Evolutionary conservation across 92 coral and sea anemone species (phyloP).

Genomic region (Heliopora coerulea): DNA sequence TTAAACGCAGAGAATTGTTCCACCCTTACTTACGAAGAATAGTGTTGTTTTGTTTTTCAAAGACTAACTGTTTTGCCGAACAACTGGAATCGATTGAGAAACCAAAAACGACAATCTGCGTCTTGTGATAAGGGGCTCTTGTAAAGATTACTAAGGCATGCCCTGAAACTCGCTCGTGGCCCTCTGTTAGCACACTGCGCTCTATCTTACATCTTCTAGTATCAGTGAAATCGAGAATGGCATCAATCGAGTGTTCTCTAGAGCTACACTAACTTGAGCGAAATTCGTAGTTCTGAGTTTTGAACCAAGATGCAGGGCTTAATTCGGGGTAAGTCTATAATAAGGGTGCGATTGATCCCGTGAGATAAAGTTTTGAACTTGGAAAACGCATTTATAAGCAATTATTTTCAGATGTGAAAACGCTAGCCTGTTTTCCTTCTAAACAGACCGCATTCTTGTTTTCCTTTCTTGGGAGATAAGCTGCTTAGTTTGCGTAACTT

Average conservation of each 20-base stretch:
- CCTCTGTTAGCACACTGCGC: too few relatives aligned
- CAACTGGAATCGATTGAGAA: slow-evolving; percentile 1
- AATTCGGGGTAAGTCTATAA: slow-evolving; percentile 9
- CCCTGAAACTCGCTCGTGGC: too few relatives aligned
- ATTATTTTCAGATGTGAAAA: slow-evolving; percentile 33
- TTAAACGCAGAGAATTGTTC: too few relatives aligned
- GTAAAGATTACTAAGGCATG: not conserved
- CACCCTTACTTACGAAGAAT: too few relatives aligned
- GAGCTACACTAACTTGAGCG: too few relatives aligned
- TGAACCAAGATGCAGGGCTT: slow-evolving; percentile 19
- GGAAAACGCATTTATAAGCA: slow-evolving; percentile 18
- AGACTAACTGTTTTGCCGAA: too few relatives aligned
- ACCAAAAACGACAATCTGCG: not conserved
- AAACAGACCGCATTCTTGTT: not conserved
- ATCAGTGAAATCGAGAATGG: too few relatives aligned
- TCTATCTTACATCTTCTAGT: too few relatives aligned
- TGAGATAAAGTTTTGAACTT: slow-evolving; percentile 7
- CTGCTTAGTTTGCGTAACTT: slow-evolving; percentile 7
- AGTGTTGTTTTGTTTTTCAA: too few relatives aligned
- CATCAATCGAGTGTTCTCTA: too few relatives aligned
- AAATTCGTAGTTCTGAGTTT: too few relatives aligned
- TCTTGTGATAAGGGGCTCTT: not conserved
- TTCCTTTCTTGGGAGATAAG: slow-evolving; percentile 11
- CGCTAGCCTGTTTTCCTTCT: slow-evolving; percentile 15
- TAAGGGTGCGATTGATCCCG: slow-evolving; percentile 33